Conservation (phyloP, 2,113 vertebrate species). For the Alethe diademata region DNA sequence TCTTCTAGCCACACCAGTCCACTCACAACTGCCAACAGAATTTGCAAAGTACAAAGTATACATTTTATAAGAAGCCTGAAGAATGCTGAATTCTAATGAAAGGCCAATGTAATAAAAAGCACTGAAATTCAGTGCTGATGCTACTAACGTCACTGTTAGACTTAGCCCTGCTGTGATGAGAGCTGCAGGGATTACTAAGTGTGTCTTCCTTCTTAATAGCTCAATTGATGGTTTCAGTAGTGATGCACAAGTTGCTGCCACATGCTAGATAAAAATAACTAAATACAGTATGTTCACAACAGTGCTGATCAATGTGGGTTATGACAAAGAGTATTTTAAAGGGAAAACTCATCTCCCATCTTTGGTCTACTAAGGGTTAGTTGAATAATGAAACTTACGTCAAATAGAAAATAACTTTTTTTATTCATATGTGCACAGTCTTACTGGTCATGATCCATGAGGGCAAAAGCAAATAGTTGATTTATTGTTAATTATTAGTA, state of each 20-base stretch:
- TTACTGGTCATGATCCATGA: neutral
- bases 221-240: slow-evolving; percentile 34
- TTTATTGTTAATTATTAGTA: neutral
- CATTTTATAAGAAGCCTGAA: neutral
- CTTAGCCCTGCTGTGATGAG: neutral
- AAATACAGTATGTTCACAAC: slow-evolving; percentile 19
- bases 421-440: neutral
- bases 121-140: neutral
- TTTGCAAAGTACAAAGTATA: neutral
- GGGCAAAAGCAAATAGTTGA: neutral
- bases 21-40: neutral
- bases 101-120: neutral
- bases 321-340: slow-evolving; percentile 4
- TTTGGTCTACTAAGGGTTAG: neutral
- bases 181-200: slow-evolving; percentile 25
- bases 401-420: neutral
- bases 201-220: slow-evolving; percentile 44
- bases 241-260: slow-evolving; percentile 41
- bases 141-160: neutral
- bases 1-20: neutral
- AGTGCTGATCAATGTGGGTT: slow-evolving; percentile 18
- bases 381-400: neutral
- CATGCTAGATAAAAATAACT: slow-evolving; percentile 42
- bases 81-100: neutral
- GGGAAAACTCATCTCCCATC: neutral